A percentile compares a stretch with the other conserved stretches of the same genome.
phyloP scores from a whole-genome alignment of 2,113 vertebrate genomes.

The Tursiops truncatus region DNA sequence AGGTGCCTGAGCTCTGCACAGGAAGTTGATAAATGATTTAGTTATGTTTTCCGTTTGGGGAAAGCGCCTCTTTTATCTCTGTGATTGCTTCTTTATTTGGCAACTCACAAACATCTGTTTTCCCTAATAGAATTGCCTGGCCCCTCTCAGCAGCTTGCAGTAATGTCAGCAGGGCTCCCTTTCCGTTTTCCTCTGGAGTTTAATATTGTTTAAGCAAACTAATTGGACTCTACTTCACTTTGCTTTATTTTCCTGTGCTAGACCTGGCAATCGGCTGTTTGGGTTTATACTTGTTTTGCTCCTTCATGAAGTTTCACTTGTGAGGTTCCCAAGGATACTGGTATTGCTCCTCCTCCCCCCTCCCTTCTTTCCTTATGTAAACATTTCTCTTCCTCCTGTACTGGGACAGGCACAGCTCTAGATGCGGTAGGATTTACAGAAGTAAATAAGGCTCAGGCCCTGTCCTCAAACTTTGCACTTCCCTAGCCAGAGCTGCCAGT shows the following conservation, averaged over 20 bases:
- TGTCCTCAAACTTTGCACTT: not conserved
- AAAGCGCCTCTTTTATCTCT: constrained; percentile 59
- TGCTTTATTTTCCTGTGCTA: not conserved
- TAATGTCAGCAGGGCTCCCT: constrained; percentile 3
- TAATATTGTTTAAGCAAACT: constrained; percentile 62
- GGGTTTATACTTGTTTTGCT: not conserved
- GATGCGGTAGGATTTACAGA: not conserved
- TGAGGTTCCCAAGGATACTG: not conserved
- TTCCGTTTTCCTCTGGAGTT: constrained; percentile 56
- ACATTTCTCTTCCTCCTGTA: not conserved
- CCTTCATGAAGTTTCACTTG: not conserved
- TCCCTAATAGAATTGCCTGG: constrained; percentile 65
- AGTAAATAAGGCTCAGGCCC: not conserved
- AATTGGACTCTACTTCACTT: constrained; percentile 60
- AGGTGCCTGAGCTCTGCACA: constrained; percentile 1
- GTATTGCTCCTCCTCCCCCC: not conserved
- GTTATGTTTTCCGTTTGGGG: constrained; percentile 28
- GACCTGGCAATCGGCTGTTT: not conserved
- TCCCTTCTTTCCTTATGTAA: not conserved
- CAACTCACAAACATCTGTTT: constrained; percentile 54
- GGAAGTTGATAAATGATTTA: constrained; percentile 54
- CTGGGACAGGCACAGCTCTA: not conserved
- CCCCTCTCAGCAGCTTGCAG: not conserved
- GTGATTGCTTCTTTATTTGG: constrained; percentile 70
- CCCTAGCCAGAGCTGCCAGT: not conserved